Base-by-base conservation (phyloP, 2,888 invertebrate genomes). In the Deilephila elpenor region DNA sequence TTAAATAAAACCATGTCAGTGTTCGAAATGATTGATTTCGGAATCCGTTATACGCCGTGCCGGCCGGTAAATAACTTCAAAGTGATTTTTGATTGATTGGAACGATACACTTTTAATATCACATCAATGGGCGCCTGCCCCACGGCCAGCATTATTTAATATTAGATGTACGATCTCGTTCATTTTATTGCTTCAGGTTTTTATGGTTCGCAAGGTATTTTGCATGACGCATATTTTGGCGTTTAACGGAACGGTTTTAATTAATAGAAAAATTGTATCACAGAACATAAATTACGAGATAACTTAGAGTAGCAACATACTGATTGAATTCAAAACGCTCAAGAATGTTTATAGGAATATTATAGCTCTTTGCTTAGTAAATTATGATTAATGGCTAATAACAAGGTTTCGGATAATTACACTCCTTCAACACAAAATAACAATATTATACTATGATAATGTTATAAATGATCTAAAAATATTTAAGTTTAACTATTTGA, bases 1-100 rank as follows among this genome's bases (percentile, higher is more conserved):
- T 73, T 70, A 64, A 85, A 86, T 84, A 80, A 84, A 85, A 85
- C 84, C 83, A 83, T 83, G 85, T 85, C 79, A 83, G 83, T 85
- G 79, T 78, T 78, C 78, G 76, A 83, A 84, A 84, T 85, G 89
- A 90, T 89, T 86, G 88, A 89, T 87, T 84, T 78, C 82, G 79
- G 80, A 82, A 85, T 82, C 82, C 80, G 83, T 80, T 84, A 80
- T 86, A 82, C 85, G 82, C 80, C 78, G 64, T 78, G 73, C 78
- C 80, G 79, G 78, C 78, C 82, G 78, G 77, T 83, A 83, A 84
- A 82, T 83, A 80, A 79, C 78, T 84, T 86, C 80, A 86, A 89
- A 88, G 83, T 86, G 80, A 82, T 82, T 79, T 81, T 80, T 82
- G 84, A 84, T 85, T 84, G 85, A 86, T 84, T 80, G 75, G 72